Evolutionary conservation across 2,797 vertebrate genomes (phyloP), one percentile per base, ranked within the genome.

Genomic region (Poeciliopsis turneri): DNA sequence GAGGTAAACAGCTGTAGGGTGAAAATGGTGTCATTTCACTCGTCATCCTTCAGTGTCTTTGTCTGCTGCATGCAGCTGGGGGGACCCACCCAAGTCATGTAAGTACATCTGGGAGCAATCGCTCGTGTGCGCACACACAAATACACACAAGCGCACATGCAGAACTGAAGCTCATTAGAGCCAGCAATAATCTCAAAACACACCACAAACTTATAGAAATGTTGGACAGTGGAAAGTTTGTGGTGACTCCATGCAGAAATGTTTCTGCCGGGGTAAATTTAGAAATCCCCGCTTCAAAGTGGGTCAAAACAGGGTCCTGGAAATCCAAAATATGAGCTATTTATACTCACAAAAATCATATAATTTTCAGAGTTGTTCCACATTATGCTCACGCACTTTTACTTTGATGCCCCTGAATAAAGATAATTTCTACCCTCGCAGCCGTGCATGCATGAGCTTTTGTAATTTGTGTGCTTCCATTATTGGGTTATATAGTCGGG

Each of bases 81-180:
- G 64, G 93, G 94, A 95, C 93, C 92, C 95, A 92, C 94, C 94
- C 94, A 92, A 90, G 88, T 93, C 92, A 88, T 90, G 89, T 83
- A 91, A 95, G 95, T 96, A 94, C 64, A 68, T 68, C 64, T 96
- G 95, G 94, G 93, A 96, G 89, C 90, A 89, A 95, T 95, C 81
- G 72, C 87, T 90, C 77, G 16, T 87, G 80, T 84, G 82, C 76
- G 80, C 84, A 9, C 81, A 77, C 46, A 45, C 82, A 55, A 47
- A 47, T 57, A 41, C 59, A 16, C 57, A 0, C 57, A 4, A 28
- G n/a, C 13, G n/a, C 41, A 18, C 85, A 80, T 84, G 83, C 76
- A 82, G 76, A 74, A 75, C 66, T 77, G 49, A 43, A 80, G 86
- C 85, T 88, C 87, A 74, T 72, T 81, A 84, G 76, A 85, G 45